Conservation (phyloP, 2,797 vertebrate species). For the Craterocephalus amniculus region DNA sequence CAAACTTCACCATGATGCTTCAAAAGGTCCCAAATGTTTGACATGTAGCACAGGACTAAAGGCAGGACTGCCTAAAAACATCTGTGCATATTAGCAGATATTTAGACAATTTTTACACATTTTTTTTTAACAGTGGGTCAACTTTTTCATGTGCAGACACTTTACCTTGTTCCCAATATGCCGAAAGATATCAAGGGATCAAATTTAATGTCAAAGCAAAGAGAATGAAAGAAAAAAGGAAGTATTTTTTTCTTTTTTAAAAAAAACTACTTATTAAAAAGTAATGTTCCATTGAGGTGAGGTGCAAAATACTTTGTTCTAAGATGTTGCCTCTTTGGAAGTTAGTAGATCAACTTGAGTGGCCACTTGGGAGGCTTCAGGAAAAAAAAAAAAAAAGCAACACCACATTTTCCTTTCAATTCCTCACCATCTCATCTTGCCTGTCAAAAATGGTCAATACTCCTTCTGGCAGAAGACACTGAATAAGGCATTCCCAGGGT, state of each 20-base stretch:
- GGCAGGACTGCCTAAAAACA: constrained; percentile 15
- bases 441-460: constrained; percentile 64
- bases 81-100: constrained; percentile 16
- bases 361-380: constrained; percentile 71
- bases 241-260: constrained; percentile 3
- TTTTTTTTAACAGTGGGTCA: constrained; percentile 36
- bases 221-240: constrained; percentile 38
- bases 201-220: constrained; percentile 41
- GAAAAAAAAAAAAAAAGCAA: constrained; percentile 60
- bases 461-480: constrained; percentile 78
- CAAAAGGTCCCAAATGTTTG: constrained; percentile 23
- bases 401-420: constrained; percentile 52
- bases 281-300: constrained; percentile 69
- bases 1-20: constrained; percentile 30
- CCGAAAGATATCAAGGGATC: constrained; percentile 28
- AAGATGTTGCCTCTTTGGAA: constrained; percentile 83
- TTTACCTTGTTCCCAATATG: constrained; percentile 37
- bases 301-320: constrained; percentile 84
- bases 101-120: constrained; percentile 31
- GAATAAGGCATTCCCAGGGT: constrained; percentile 83
- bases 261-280: constrained; percentile 32
- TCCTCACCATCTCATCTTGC: constrained; percentile 54
- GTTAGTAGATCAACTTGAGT: constrained; percentile 76
- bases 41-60: constrained; percentile 33
- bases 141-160: constrained; percentile 31